Percentiles rank a stretch among this genome's conserved stretches.
phyloP scores from a whole-genome alignment of 2,113 vertebrate species.

The Hippocampus guttulatus region DNA sequence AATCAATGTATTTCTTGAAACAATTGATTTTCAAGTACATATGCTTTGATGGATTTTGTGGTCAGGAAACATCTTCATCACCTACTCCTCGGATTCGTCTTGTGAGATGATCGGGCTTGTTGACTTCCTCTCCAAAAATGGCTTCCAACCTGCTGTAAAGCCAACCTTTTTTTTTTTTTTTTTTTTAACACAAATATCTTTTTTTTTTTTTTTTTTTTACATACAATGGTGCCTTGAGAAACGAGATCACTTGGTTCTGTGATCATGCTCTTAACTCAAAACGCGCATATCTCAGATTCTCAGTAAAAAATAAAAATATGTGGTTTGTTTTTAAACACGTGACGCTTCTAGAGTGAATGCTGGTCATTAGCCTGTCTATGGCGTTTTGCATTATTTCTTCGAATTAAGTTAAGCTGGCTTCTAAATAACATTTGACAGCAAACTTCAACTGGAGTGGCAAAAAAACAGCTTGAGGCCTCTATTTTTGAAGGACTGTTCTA shows the following conservation, averaged over 20 bases:
- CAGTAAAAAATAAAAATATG: neutral
- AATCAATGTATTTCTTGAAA: neutral
- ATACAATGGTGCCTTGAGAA: neutral
- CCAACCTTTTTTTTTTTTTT: neutral
- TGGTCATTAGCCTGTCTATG: no score
- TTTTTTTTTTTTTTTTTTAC: neutral
- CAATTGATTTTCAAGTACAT: neutral
- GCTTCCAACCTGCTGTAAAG: conserved; percentile 56
- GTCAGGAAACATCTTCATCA: conserved; percentile 63
- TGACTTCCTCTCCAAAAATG: conserved; percentile 58
- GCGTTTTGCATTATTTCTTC: no score
- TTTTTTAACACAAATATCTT: neutral
- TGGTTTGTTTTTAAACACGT: neutral
- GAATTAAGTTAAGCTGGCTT: no score
- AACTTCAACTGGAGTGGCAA: no score
- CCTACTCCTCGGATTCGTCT: conserved; percentile 55
- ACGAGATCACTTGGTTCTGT: neutral
- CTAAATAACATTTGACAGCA: no score
- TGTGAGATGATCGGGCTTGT: conserved; percentile 55
- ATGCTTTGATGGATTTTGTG: neutral
- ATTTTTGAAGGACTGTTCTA: no score
- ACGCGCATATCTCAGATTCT: neutral
- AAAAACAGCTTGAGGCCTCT: no score
- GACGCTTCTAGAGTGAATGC: no score
- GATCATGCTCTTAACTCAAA: neutral